Evolutionary conservation across 1,140 invertebrate species (phyloP), one percentile per base, ranked within the genome.

Genomic region (Prorops nasuta): DNA sequence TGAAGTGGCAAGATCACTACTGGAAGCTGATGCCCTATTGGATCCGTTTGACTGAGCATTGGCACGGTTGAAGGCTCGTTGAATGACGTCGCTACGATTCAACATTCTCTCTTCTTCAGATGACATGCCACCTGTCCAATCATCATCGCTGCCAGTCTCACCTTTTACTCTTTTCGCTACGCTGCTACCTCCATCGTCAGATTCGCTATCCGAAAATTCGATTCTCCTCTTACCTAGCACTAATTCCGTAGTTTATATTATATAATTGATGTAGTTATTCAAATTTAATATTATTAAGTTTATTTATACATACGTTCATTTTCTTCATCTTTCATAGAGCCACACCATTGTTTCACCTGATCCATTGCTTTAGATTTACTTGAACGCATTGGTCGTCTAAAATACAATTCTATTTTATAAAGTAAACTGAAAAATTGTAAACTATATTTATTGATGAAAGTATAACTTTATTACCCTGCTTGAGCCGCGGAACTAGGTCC

Each of bases 291-390:
- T n/a, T 9, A 14, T 28, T 16, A 28, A 48, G 24, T 14, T 8
- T 3, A 14, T 44, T 35, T 19, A 41, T 36, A 61, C 67, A 49
- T 63, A 76, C 73, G 3, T 37, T 77, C 73, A 48, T 70, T 68
- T 18, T 83, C 81, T 44, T 79, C 76, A n/a, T 86, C 84, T 18
- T 83, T 84, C 70, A 83, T 83, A 6, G 81, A 79, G 14, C 86
- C 86, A 66, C 85, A 87, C 89, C 89, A 91, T 50, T 86, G 83
- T 63, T 90, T 91, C n/a, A 91, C 89, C 70, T 90, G 86, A 73
- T 89, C 86, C 74, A 90, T 80, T 1, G 88, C 89, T 59, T 88
- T 88, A 31, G 85, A 86, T 73, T 91, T 91, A 58, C 88, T 90
- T 8, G 84, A 87, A 3, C 89, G 80, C 60, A 86, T 84, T 3